A percentile compares a stretch with the other conserved stretches of the same genome.
Conservation (phyloP, 2,113 vertebrate genomes). For the Lepus europaeus region DNA sequence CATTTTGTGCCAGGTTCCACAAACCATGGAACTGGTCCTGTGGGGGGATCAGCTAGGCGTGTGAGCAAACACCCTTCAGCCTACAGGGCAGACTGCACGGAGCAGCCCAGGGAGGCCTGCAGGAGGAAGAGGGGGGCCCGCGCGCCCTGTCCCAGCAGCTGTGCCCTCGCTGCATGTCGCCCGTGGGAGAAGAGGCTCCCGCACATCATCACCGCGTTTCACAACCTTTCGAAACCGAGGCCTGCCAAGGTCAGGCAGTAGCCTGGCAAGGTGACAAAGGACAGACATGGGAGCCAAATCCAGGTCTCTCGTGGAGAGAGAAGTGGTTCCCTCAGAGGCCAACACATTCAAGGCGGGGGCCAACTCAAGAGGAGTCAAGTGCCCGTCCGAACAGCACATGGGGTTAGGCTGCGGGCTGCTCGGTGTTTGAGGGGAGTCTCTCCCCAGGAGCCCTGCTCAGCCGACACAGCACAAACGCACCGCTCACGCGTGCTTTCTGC, state of each 20-base stretch:
- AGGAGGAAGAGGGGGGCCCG: neutral
- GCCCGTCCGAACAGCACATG: neutral
- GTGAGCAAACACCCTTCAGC: neutral
- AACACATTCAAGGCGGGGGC: neutral
- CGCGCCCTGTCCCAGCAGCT: neutral
- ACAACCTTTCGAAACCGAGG: neutral
- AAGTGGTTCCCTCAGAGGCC: neutral
- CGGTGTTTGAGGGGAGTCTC: neutral
- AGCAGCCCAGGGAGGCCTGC: neutral
- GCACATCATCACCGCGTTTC: rapidly evolving
- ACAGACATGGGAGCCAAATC: neutral
- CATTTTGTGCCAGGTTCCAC: neutral
- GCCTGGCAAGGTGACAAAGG: neutral
- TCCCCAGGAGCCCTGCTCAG: neutral
- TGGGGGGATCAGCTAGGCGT: neutral
- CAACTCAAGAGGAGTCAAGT: too few species aligned
- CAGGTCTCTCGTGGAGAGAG: neutral
- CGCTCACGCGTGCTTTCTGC: too few species aligned
- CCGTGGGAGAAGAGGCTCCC: neutral
- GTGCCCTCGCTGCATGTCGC: too few species aligned
- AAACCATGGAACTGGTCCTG: neutral
- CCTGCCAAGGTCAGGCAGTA: neutral
- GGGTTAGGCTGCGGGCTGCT: neutral
- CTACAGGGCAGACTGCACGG: neutral
- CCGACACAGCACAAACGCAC: rapidly evolving